Conservation (phyloP, 2,888 invertebrate species). For the Leptogaster cylindrica region DNA sequence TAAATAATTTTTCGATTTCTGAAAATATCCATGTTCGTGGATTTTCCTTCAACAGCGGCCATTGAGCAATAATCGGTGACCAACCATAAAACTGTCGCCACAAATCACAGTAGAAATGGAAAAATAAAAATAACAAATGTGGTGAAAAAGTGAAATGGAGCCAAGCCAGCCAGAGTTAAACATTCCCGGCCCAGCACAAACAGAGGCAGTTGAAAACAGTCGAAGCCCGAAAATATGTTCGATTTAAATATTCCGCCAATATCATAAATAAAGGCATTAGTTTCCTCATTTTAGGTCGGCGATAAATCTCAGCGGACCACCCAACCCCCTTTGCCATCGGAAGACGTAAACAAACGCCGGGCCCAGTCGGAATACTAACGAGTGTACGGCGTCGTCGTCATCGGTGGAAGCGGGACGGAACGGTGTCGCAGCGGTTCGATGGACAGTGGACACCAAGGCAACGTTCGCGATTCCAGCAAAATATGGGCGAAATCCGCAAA, state of each 20-base stretch:
- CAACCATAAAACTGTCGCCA: constrained; percentile 29
- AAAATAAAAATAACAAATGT: constrained; percentile 11
- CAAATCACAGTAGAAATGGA: constrained; percentile 36
- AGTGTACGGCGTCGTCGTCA: not conserved
- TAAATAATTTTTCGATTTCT: not conserved
- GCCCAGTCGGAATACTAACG: not conserved
- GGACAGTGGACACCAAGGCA: not conserved
- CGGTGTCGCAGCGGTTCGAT: not conserved
- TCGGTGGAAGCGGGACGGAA: constrained; percentile 8
- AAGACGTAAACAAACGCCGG: constrained; percentile 19
- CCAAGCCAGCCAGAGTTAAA: constrained; percentile 20
- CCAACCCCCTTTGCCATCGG: constrained; percentile 16
- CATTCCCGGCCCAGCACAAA: constrained; percentile 11
- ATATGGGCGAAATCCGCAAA: constrained; percentile 16
- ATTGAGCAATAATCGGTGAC: constrained; percentile 37
- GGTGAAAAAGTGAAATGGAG: constrained; percentile 25
- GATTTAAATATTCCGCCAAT: constrained; percentile 44
- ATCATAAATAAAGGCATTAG: constrained; percentile 44
- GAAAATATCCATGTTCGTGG: constrained; percentile 9
- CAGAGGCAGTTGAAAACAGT: too few relatives aligned
- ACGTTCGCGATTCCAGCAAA: not conserved
- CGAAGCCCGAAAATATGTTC: constrained; percentile 40
- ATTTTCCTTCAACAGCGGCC: constrained; percentile 21
- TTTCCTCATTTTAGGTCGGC: constrained; percentile 32
- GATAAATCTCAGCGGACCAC: constrained; percentile 34